Base-by-base conservation (phyloP, 2,113 vertebrate species). In the Sebastes schlegelii region DNA sequence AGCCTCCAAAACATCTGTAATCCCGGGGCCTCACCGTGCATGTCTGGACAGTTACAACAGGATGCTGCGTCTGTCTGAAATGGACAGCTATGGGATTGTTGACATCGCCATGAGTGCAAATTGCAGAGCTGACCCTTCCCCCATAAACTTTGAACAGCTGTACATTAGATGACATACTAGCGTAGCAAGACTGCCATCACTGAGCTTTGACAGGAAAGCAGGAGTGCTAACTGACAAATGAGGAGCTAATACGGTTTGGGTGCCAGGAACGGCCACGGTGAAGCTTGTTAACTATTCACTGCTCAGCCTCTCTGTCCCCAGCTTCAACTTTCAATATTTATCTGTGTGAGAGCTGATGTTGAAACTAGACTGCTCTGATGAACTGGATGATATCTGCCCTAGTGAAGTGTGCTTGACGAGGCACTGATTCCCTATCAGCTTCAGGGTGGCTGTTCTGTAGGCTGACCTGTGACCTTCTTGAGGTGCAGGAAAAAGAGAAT, bases 121-220 rank as follows among this genome's bases (percentile, higher is more conserved):
- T 23, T 40, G 40, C 46, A 40, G 45, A 40, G 61, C 54, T 67
- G 40, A 19, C 34, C 34, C 19, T 65, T 71, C 17, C 40, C 12
- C 19, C 26, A 70, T 66, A 16, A 69, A 74, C 70, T 60, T 61
- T 52, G 23, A 71, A 76, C 77, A 85, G 77, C 11, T 75, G 34
- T 23, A 42, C 3, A 16, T 62, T 54, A 21, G 78, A 67, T 65
- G 9, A 51, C 55, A 70, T 5, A 74, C 21, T 3, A 26, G 19
- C 19, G 34, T 21, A 57, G 67, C 48, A 74, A 55, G 7, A 61
- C 62, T 43, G 14, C 23, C 45, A 43, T 64, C 55, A 73, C 23
- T 26, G 23, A 63, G 55, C 48, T 55, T 7, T 64, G 61, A 72
- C 34, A 51, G 12, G 26, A 60, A 43, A 52, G 13, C 57, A 49